These are phyloP conservation scores for Poeciliopsis paucimaculata DNA, from an alignment of 2,797 vertebrate genomes.

Conservation along the genomic window DNA sequence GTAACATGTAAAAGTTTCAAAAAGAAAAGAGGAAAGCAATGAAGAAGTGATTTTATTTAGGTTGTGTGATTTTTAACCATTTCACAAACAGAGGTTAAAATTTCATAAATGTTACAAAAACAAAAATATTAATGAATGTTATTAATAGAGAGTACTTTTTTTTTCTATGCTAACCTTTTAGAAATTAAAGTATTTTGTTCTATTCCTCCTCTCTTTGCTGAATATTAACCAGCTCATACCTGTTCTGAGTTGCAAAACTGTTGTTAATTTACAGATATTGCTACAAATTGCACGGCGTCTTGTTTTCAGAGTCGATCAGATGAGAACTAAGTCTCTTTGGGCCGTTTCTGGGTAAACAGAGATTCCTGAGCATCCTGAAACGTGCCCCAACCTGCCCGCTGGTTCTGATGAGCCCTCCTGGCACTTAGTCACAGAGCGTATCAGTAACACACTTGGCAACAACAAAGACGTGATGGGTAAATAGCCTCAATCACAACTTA, in stretches of 20 bases:
- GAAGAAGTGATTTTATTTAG: not conserved
- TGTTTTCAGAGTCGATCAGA: slow-evolving; percentile 22
- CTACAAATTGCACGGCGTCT: not conserved
- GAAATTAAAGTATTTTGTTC: not conserved
- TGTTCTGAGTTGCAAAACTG: not conserved
- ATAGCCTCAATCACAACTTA: not conserved
- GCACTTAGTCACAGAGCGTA: not conserved
- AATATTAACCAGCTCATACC: not conserved
- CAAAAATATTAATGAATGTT: not conserved
- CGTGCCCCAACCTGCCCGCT: slow-evolving; percentile 60
- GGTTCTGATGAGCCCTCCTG: slow-evolving; percentile 27
- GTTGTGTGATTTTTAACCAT: not conserved
- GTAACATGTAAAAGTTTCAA: not conserved
- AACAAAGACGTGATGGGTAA: not conserved
- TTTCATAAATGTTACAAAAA: not conserved
- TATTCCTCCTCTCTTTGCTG: not conserved
- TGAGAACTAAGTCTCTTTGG: slow-evolving; percentile 17
- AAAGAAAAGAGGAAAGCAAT: not conserved
- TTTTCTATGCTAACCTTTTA: not conserved
- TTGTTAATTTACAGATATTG: not conserved
- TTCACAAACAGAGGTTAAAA: not conserved
- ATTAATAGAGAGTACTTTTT: not conserved
- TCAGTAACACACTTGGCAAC: not conserved
- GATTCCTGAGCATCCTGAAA: slow-evolving; percentile 52
- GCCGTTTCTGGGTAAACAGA: slow-evolving; percentile 33